Percentiles rank a stretch among this genome's conserved stretches.
Conservation (phyloP, 2,888 invertebrate species). For the Brachylomia viminalis region DNA sequence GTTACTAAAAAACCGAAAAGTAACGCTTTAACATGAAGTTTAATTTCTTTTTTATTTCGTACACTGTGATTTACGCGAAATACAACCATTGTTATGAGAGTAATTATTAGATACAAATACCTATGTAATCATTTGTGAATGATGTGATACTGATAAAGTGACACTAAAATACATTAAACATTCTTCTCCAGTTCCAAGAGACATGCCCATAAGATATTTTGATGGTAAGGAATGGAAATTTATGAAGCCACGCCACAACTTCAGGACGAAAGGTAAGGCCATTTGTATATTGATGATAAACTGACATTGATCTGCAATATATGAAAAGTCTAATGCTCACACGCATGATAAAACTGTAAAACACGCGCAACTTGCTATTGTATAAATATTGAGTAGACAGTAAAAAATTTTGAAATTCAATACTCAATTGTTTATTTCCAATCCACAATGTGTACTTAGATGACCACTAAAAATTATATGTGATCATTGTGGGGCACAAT, state of each 20-base stretch:
- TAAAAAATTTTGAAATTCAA: neutral
- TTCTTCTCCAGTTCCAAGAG: constrained; percentile 38
- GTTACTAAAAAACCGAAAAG: constrained; percentile 3
- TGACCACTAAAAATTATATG: neutral
- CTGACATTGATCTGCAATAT: neutral
- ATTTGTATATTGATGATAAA: neutral
- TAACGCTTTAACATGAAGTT: constrained; percentile 47
- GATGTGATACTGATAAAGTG: neutral
- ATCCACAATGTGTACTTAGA: neutral
- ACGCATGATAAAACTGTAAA: neutral
- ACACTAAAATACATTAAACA: neutral
- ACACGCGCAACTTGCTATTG: neutral
- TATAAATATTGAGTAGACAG: too few species aligned
- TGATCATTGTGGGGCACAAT: neutral
- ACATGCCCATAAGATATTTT: constrained; percentile 50
- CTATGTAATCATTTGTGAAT: neutral
- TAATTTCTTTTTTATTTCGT: constrained; percentile 44
- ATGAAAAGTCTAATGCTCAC: neutral
- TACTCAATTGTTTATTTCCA: neutral
- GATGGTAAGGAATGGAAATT: constrained; percentile 57
- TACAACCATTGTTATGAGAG: constrained; percentile 45
- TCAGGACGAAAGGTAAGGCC: constrained; percentile 26
- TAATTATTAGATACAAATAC: constrained; percentile 15
- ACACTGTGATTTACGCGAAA: constrained; percentile 41
- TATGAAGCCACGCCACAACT: constrained; percentile 19